Conservation (phyloP, 1,140 invertebrate species). For the Procambarus virginalis region DNA sequence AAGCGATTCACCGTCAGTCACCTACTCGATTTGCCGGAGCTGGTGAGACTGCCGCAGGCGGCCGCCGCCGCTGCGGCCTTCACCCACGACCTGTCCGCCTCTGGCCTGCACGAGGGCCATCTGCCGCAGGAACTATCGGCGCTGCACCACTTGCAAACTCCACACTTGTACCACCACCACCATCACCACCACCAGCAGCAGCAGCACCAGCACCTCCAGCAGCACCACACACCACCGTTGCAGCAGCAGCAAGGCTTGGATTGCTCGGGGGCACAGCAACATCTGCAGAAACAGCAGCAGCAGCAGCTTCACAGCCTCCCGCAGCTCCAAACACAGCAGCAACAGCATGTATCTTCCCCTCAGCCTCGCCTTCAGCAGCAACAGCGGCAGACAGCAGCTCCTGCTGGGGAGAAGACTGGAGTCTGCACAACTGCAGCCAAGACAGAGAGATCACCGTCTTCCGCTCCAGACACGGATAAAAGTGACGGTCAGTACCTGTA, state of each 20-base stretch:
- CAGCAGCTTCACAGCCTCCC: slow-evolving; percentile 12
- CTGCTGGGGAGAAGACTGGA: not conserved
- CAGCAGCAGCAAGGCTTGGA: slow-evolving; percentile 27
- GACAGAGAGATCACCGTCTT: slow-evolving; percentile 42
- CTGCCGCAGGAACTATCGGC: slow-evolving; percentile 17
- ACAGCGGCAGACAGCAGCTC: not conserved
- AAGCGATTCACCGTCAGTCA: slow-evolving; percentile 52
- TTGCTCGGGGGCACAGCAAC: not conserved
- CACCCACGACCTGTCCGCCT: slow-evolving; percentile 46
- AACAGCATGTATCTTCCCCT: slow-evolving; percentile 10
- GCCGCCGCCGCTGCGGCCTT: slow-evolving; percentile 35
- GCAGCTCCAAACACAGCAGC: not conserved
- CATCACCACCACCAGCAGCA: slow-evolving; percentile 40
- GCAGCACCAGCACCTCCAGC: slow-evolving; percentile 23
- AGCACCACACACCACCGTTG: not conserved
- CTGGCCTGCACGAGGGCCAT: slow-evolving; percentile 42
- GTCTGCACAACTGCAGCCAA: slow-evolving; percentile 17
- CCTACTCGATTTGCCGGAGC: slow-evolving; percentile 48
- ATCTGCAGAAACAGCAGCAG: not conserved
- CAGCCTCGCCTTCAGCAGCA: slow-evolving; percentile 15
- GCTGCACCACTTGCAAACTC: slow-evolving; percentile 13
- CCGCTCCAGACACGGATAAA: slow-evolving; percentile 47
- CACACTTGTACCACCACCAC: slow-evolving; percentile 45
- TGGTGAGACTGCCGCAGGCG: slow-evolving; percentile 35
- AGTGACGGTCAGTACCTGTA: slow-evolving; percentile 39